Conservation (phyloP, 2,888 invertebrate species). For the Meghimatium bilineatum region DNA sequence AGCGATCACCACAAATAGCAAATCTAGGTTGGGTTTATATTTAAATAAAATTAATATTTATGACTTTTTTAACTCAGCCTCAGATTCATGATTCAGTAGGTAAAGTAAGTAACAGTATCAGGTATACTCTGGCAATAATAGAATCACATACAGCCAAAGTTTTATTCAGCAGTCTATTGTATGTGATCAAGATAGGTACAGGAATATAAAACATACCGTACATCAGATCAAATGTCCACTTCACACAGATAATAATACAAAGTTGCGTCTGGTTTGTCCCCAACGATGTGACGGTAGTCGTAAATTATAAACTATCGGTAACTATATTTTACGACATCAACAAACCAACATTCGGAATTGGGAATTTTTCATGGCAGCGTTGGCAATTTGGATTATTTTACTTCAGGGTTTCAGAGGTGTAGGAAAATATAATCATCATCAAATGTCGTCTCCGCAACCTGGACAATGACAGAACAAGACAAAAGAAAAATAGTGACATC, state of each 20-base stretch:
- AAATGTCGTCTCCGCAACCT: too few species aligned
- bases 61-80: too few species aligned
- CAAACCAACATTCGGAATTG: not conserved
- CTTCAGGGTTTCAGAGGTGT: too few species aligned
- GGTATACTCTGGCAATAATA: not conserved
- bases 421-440: too few species aligned
- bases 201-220: not conserved
- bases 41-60: too few species aligned
- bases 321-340: constrained; percentile 4
- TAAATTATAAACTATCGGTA: constrained; percentile 14
- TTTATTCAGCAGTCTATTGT: not conserved
- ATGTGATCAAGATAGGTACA: not conserved
- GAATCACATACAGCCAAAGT: not conserved
- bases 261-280: not conserved
- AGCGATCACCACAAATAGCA: too few species aligned
- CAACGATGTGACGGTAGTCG: constrained; percentile 27
- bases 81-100: not conserved
- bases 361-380: too few species aligned
- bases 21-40: too few species aligned
- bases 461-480: too few species aligned
- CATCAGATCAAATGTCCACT: not conserved
- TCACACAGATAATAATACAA: not conserved
- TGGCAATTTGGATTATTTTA: too few species aligned
- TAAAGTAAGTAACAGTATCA: not conserved
- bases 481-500: too few species aligned